Base-by-base conservation (phyloP, 2,113 vertebrate genomes). In the Eudyptes chrysolophus region DNA sequence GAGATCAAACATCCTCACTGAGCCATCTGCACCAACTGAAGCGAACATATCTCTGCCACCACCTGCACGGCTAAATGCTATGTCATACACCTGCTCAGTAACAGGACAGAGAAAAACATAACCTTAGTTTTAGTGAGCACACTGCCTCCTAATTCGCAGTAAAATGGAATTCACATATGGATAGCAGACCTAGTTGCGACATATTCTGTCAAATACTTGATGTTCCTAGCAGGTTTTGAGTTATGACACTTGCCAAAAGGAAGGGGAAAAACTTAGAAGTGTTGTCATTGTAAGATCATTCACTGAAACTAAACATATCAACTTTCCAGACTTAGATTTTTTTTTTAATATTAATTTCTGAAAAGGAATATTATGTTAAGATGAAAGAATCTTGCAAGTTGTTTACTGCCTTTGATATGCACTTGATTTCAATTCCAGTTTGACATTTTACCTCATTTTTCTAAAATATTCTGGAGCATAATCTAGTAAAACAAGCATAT, bases 21-120 rank as follows among this genome's bases (percentile, higher is more conserved):
- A 99, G 60, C 99, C 99, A 11, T 99, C 99, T 0, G 99, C 99
- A 3, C 99, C 99, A 54, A 99, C 99, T 1, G 99, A 99, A 19
- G 99, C 99, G 6, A 99, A 99, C 99, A 99, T 99, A 79, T 99
- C 99, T 44, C 99, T 97, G 9, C 99, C 99, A 0, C 99, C 99
- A 7, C 99, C 99, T 1, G 99, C 99, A 4, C 99, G 99, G 97
- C 99, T 99, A 97, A 99, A 99, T 0, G 99, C 99, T 21, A 99
- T 99, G 97, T 99, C 99, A 54, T 99, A 99, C 74, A 99, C 99
- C 99, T 99, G 97, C 62, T 79, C 92, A 18, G n/a, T 3, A 38
- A 48, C 84, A 15, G 92, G 52, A n/a, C 51, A 94, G 40, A 44
- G 61, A 75, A 29, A 86, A 87, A 62, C 10, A 60, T 3, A 21